These are phyloP conservation scores for Epinotia demarniana DNA, from an alignment of 2,888 invertebrate species.

Conservation along the genomic window DNA sequence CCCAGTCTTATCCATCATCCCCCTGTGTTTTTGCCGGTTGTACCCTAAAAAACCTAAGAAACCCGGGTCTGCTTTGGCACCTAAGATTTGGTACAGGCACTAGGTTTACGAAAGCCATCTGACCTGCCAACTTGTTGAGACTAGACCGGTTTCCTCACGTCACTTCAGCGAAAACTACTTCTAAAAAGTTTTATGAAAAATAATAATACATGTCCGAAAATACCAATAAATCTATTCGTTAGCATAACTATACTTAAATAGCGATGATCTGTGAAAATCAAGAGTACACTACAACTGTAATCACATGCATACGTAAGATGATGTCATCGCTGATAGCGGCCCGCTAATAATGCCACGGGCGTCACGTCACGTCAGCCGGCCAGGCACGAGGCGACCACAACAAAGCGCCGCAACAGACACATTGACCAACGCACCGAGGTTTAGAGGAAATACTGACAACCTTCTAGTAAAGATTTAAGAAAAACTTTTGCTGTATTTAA, in stretches of 20 bases:
- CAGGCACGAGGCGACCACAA: constrained; percentile 47
- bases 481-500: no score
- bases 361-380: constrained; percentile 56
- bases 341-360: constrained; percentile 76
- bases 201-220: background rate
- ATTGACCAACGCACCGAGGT: background rate
- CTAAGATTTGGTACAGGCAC: background rate
- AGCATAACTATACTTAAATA: background rate
- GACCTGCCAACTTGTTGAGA: no score
- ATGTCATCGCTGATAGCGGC: constrained; percentile 51
- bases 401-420: background rate
- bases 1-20: background rate
- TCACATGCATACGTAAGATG: constrained; percentile 44
- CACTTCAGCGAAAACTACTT: no score
- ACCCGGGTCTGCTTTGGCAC: no score
- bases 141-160: no score
- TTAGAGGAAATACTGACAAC: background rate
- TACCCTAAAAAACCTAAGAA: no score
- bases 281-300: constrained; percentile 22
- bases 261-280: constrained; percentile 12
- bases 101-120: background rate
- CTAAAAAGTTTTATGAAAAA: no score
- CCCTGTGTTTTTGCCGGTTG: no score
- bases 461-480: no score
- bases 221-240: background rate